Conservation (phyloP, 2,888 invertebrate species). For the Eulithis prunata region DNA sequence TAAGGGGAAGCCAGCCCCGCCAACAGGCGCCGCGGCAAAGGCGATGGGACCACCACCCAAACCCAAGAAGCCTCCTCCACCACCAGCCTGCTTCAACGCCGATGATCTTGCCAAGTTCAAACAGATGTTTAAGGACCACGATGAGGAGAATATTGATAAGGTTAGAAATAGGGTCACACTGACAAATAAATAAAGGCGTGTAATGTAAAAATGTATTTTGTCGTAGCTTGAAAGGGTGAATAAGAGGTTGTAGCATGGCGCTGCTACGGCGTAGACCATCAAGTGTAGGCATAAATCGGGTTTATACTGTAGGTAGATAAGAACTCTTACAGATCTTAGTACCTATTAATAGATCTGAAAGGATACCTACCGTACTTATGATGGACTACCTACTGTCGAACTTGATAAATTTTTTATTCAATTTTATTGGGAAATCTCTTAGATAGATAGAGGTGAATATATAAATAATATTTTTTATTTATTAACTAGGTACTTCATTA, state of each 20-base stretch:
- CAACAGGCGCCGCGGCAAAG: constrained; percentile 30
- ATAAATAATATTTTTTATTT: no score
- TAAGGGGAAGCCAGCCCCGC: constrained; percentile 40
- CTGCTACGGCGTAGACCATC: constrained; percentile 3
- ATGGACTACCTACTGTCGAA: no score
- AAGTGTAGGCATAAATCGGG: neutral
- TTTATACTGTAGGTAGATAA: no score
- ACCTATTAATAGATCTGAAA: no score
- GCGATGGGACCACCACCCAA: constrained; percentile 59
- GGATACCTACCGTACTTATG: no score
- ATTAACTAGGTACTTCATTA: no score
- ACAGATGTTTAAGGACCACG: constrained; percentile 65
- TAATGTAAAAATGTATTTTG: neutral
- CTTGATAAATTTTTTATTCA: no score
- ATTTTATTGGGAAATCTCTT: no score
- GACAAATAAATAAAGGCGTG: no score
- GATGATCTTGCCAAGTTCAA: constrained; percentile 69
- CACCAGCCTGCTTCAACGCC: constrained; percentile 67
- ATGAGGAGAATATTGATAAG: constrained; percentile 73
- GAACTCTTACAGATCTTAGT: no score
- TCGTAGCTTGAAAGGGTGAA: neutral
- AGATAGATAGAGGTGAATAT: no score
- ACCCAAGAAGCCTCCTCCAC: constrained; percentile 71
- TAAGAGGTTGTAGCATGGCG: neutral
- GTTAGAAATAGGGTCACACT: constrained; percentile 41